Conservation (phyloP, 2,113 vertebrate species). For the Pomatostomus ruficeps region DNA sequence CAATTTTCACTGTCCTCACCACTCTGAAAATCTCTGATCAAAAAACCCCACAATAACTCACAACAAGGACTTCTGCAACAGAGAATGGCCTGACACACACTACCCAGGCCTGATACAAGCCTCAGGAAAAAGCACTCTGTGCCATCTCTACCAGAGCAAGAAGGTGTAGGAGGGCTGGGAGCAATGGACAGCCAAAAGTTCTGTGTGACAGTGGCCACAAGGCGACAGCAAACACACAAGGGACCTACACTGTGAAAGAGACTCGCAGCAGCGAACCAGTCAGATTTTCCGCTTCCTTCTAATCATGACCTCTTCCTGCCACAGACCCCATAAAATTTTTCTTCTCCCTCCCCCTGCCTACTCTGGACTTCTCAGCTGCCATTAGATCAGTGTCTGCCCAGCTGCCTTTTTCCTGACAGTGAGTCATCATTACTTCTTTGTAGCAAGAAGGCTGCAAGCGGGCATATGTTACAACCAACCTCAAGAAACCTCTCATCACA, state of each 20-base stretch:
- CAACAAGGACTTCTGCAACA: background rate
- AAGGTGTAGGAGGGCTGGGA: background rate
- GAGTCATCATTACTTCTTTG: background rate
- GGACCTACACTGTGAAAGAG: rapidly evolving
- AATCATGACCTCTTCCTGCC: background rate
- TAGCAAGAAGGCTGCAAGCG: background rate
- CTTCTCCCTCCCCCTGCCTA: background rate
- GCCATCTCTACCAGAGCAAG: background rate
- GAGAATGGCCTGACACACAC: background rate
- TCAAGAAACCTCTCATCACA: background rate
- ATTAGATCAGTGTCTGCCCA: background rate
- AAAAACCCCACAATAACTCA: background rate
- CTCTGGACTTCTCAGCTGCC: background rate
- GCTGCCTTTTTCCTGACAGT: background rate
- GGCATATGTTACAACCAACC: background rate
- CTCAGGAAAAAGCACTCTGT: background rate
- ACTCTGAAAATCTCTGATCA: background rate
- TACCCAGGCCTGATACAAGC: background rate
- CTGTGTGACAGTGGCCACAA: background rate
- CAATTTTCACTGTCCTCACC: background rate
- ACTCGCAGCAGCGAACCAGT: rapidly evolving
- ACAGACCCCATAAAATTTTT: background rate
- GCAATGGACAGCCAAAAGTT: background rate
- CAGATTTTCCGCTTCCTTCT: background rate
- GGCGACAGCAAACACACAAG: constrained; percentile 6